Evolutionary conservation across 2,113 vertebrate genomes (phyloP), one percentile per base, ranked within the genome.

Genomic region (Emydocephalus ijimae): DNA sequence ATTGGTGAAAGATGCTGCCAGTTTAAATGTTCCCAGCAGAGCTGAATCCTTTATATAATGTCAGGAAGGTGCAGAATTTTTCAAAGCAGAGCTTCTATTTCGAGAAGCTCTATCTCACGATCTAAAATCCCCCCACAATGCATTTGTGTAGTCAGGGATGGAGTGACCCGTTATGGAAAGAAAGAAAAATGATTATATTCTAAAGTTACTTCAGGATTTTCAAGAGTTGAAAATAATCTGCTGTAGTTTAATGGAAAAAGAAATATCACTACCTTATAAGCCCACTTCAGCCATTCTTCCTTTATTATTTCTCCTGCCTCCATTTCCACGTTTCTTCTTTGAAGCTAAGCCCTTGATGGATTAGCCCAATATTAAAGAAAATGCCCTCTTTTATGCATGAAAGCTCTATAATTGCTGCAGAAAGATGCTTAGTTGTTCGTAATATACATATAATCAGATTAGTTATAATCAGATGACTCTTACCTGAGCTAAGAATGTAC

Each of bases 391-490:
- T 98, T 97, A 97, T 98, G 97, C 98, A 97, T 97, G 95, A 97
- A 98, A 98, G 98, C 98, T 99, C 98, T 98, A 97, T 98, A 98
- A 99, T 99, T 99, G 98, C 98, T 98, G 97, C 97, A 98, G 97
- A 98, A 99, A 98, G 97, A 98, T 98, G 98, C 98, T 98, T 98
- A 98, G 98, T 98, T 97, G 97, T 97, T 98, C 94, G 92, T 98
- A 98, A 98, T 99, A 98, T 98, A 99, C 97, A 97, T 98, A 98
- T 98, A 99, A 99, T 98, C 98, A 98, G 98, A 98, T 99, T 98
- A 98, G 98, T 96, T 39, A 39, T 39, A 39, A 39, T 39, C 39
- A 39, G 39, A 39, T 98, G 98, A 99, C 96, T 98, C 98, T 96
- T 97, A 55, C 97, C 96, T 97, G 93, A 93, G 95, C 54, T 86